A percentile compares a stretch with the other conserved stretches of the same genome.
Conservation (phyloP, 2,113 vertebrate genomes). For the Centropus unirufus region DNA sequence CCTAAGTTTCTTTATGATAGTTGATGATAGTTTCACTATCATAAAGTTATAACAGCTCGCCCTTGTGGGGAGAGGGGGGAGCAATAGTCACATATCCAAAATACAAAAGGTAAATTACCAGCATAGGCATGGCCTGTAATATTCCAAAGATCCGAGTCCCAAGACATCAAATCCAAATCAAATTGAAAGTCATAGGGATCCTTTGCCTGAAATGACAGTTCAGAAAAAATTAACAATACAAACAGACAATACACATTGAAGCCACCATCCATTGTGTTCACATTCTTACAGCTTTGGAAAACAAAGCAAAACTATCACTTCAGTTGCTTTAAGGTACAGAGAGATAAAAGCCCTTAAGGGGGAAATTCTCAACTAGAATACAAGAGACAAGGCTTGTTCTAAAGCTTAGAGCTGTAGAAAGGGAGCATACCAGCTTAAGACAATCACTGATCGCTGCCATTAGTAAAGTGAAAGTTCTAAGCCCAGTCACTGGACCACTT, state of each 20-base stretch:
- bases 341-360: neutral
- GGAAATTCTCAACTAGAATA: neutral
- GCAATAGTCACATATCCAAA: neutral
- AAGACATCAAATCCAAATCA: constrained; percentile 85
- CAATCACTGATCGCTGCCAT: neutral
- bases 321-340: neutral
- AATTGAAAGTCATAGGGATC: constrained; percentile 84
- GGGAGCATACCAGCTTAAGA: neutral
- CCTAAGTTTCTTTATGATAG: too few species aligned
- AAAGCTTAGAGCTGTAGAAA: neutral
- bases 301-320: neutral
- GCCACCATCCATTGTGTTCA: neutral
- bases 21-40: too few species aligned
- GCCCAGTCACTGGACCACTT: neutral
- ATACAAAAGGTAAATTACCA: constrained; percentile 74
- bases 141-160: constrained; percentile 79
- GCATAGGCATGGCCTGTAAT: constrained; percentile 72
- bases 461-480: neutral
- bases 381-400: neutral
- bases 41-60: neutral
- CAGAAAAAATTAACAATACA: constrained; percentile 19
- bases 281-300: neutral
- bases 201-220: constrained; percentile 76
- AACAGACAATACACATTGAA: neutral
- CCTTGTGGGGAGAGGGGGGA: neutral